These are phyloP conservation scores for Zaprionus taronus DNA, from an alignment of 1,140 invertebrate genomes.

Conservation along the genomic window DNA sequence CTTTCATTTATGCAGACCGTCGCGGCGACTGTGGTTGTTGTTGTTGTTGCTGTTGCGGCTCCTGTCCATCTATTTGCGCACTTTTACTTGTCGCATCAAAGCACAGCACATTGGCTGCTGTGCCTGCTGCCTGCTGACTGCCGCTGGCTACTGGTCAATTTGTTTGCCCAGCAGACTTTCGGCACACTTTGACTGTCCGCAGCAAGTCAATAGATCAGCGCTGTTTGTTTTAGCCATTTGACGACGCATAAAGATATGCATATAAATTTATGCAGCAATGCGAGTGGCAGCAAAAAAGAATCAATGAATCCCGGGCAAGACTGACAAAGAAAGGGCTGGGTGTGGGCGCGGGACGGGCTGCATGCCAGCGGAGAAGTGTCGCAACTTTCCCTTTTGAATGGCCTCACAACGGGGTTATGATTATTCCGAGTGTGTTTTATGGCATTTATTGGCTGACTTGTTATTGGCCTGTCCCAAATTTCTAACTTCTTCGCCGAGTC, in stretches of 20 bases:
- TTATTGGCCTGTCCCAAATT: conserved; percentile 35
- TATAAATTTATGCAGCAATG: conserved; percentile 56
- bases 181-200: conserved; percentile 42
- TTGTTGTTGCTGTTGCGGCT: conserved; percentile 37
- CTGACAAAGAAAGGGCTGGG: conserved; percentile 49
- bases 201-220: conserved; percentile 48
- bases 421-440: conserved; percentile 55
- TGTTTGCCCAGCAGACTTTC: conserved; percentile 53
- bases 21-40: conserved; percentile 32
- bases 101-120: conserved; percentile 26
- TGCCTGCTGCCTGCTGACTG: conserved; percentile 1
- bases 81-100: conserved; percentile 68
- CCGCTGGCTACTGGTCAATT: conserved; percentile 46
- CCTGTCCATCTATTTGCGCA: conserved; percentile 69
- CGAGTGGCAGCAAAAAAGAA: conserved; percentile 10
- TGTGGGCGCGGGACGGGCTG: conserved; percentile 7
- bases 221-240: conserved; percentile 67
- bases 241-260: conserved; percentile 73
- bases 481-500: conserved; percentile 25
- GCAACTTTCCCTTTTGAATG: conserved; percentile 76
- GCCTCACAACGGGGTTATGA: conserved; percentile 61
- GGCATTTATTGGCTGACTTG: conserved; percentile 12
- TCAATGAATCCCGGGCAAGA: neutral
- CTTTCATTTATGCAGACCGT: conserved; percentile 65
- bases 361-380: conserved; percentile 55